A percentile compares a stretch with the other conserved stretches of the same genome.
Evolutionary conservation across 37 sponge, comb jelly and placozoan species (phyloP).

Genomic region (Aphrocallistes beatrix): DNA sequence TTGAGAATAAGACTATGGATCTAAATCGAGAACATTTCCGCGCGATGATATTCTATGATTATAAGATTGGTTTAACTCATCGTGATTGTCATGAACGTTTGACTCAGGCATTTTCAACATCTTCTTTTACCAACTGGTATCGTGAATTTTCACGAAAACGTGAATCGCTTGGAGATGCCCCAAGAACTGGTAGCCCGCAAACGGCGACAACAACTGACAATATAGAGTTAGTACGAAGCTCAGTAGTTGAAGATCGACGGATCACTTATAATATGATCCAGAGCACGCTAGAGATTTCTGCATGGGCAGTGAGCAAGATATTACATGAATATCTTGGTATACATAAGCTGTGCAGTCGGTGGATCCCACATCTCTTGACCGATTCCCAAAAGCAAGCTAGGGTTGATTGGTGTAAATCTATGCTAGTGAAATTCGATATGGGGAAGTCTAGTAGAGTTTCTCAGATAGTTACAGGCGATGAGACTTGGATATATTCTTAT

Average conservation of each 20-base stretch:
- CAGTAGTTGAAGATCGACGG: background rate
- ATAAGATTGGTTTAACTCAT: background rate
- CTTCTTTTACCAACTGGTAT: background rate
- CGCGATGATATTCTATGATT: background rate
- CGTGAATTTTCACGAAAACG: background rate
- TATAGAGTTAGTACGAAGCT: background rate
- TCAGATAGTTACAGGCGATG: background rate
- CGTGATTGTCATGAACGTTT: background rate
- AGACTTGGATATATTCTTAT: background rate
- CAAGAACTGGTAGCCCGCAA: no score
- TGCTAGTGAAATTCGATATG: background rate
- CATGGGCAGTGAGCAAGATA: background rate
- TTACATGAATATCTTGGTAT: background rate
- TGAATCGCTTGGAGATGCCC: background rate
- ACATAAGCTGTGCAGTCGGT: background rate
- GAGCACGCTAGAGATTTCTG: no score
- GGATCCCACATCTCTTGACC: background rate
- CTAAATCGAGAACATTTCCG: background rate
- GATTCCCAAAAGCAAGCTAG: background rate
- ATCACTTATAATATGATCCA: background rate
- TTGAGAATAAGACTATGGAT: background rate
- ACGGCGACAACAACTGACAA: background rate
- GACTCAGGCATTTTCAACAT: background rate
- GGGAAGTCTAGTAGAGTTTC: background rate
- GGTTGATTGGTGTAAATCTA: background rate